Evolutionary conservation across 2,113 vertebrate species (phyloP), one percentile per base, ranked within the genome.

Genomic region (Notarius lentiginosus): DNA sequence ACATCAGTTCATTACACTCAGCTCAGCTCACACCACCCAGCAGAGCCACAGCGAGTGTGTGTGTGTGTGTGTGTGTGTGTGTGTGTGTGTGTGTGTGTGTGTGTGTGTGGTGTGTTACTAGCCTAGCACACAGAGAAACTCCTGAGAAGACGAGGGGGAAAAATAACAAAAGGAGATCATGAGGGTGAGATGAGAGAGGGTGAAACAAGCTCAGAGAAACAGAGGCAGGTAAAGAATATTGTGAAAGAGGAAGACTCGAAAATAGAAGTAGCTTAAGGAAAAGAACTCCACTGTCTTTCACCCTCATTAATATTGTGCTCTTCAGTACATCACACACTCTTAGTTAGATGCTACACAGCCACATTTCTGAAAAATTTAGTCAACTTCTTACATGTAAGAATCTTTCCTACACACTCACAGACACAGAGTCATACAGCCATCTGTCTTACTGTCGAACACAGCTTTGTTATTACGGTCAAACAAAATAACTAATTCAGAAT

Each of bases 1-100:
- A 82, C 34, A 84, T 79, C 79, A 84, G 72, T 72, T 84, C 85
- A 86, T 84, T 86, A 88, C 56, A 27, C 27, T 70, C 15, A 7
- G 30, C 27, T 7, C 14, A 5, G 5, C 6, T 4, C 5, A 18
- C 58, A 68, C 68, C 27, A 34, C 30, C 73, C 47, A 24, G 47
- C 34, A 47, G 34, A 20, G 7, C 70, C 47, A 41, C 20, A 0
- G 66, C 12, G 0, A 2, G 63, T 65, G 63, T 65, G 63, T 12
- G 63, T 66, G 63, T 66, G 63, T 27, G 63, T 27, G 63, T 14
- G 63, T 66, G 63, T n/a, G 61, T 20, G 34, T 34, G 34, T 34
- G 34, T 34, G 34, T 34, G 34, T 34, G 34, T 34, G 20, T 76
- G 73, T 73, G 70, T 70, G 66, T 70, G 66, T 70, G 66, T 70